phyloP scores from a whole-genome alignment of 1,140 invertebrate species.

The Platyscapa corneri region DNA sequence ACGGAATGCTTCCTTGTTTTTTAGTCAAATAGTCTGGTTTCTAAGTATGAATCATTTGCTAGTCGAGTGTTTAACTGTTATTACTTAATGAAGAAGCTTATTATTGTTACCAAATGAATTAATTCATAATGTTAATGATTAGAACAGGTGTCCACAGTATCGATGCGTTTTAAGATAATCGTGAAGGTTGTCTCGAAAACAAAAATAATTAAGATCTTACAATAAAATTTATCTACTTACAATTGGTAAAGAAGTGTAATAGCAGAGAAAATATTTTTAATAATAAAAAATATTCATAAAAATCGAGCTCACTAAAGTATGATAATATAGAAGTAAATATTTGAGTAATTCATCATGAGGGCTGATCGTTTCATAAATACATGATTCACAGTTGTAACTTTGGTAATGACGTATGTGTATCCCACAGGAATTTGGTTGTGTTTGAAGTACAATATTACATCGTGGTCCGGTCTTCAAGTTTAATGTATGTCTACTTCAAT shows the following conservation, averaged over 20 bases:
- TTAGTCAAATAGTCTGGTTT: background rate
- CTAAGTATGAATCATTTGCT: slow-evolving; percentile 5
- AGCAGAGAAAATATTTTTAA: no score
- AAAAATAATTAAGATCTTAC: background rate
- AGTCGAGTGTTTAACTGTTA: background rate
- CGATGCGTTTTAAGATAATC: background rate
- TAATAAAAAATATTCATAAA: no score
- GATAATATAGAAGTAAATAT: no score
- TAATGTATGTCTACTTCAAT: no score
- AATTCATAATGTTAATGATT: background rate
- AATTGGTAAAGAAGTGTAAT: no score
- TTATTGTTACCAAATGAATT: background rate
- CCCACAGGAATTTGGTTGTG: no score
- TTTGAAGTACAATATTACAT: background rate
- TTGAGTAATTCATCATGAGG: no score
- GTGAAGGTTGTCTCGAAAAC: background rate
- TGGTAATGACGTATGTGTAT: background rate
- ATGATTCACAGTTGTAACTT: background rate
- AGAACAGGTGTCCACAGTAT: background rate
- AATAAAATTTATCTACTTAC: no score
- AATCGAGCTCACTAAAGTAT: no score
- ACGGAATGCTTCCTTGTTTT: background rate
- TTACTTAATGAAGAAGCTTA: background rate
- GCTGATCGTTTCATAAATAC: background rate
- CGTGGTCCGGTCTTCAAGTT: no score